Conservation (phyloP, 2,888 invertebrate genomes). For the Orthosia gracilis region DNA sequence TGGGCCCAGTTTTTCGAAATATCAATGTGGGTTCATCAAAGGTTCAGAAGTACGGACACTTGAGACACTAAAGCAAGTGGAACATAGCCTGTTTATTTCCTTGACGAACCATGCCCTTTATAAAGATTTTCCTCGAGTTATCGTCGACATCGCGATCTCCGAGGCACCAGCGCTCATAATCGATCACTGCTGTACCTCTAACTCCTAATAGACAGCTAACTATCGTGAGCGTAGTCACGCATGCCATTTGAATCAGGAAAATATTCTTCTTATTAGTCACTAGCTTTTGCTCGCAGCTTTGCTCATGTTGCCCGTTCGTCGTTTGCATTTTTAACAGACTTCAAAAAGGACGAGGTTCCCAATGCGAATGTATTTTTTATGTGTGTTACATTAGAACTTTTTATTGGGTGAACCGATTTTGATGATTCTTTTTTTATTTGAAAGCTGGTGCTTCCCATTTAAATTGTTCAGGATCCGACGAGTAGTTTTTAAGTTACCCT, state of each 20-base stretch:
- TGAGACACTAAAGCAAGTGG: background rate
- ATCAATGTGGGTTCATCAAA: background rate
- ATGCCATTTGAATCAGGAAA: slow-evolving; percentile 45
- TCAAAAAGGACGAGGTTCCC: too few relatives aligned
- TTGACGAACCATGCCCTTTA: slow-evolving; percentile 5
- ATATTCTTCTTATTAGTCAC: slow-evolving; percentile 27
- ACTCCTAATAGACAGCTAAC: slow-evolving; percentile 11
- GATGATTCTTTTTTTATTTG: too few relatives aligned
- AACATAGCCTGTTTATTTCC: slow-evolving; percentile 2
- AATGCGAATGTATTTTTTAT: too few relatives aligned
- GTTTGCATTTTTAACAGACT: too few relatives aligned
- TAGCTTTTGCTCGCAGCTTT: background rate
- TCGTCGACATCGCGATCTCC: slow-evolving; percentile 19
- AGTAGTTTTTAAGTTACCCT: too few relatives aligned
- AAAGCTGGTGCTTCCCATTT: too few relatives aligned
- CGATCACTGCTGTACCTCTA: slow-evolving; percentile 29
- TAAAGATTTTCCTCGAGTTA: slow-evolving; percentile 28
- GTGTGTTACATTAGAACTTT: too few relatives aligned
- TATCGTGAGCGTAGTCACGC: slow-evolving; percentile 49
- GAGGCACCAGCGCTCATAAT: slow-evolving; percentile 20
- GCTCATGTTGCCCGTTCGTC: too few relatives aligned
- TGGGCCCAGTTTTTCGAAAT: too few relatives aligned
- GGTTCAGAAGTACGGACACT: background rate
- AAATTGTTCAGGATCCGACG: too few relatives aligned
- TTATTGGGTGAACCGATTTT: too few relatives aligned